Evolutionary conservation across 2,797 vertebrate species (phyloP).

Genomic region (Xenops minutus): DNA sequence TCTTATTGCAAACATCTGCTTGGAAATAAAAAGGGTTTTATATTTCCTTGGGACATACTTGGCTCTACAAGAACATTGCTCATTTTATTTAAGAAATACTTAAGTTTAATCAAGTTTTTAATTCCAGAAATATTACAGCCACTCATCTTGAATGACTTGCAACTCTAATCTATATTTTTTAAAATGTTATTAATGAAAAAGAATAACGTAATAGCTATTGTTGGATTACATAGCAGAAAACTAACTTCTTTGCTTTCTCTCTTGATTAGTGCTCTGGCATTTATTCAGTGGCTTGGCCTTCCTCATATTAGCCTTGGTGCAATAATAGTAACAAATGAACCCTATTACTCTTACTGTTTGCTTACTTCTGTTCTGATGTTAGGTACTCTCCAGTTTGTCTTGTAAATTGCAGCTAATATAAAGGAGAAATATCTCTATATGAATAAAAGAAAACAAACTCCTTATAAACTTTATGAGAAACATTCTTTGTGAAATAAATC

Average conservation of each 20-base stretch:
- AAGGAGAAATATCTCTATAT: slow-evolving; percentile 29
- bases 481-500: slow-evolving; percentile 76
- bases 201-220: slow-evolving; percentile 56
- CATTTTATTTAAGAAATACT: slow-evolving; percentile 77
- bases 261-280: slow-evolving; percentile 64
- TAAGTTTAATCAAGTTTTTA: slow-evolving; percentile 78
- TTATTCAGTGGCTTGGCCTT: slow-evolving; percentile 63
- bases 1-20: slow-evolving; percentile 87
- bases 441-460: slow-evolving; percentile 64
- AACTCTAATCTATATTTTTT: slow-evolving; percentile 50
- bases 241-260: slow-evolving; percentile 33
- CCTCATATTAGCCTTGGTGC: slow-evolving; percentile 49
- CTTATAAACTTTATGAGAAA: slow-evolving; percentile 73
- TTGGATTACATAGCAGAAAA: slow-evolving; percentile 52
- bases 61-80: slow-evolving; percentile 72
- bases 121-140: slow-evolving; percentile 74
- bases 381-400: slow-evolving; percentile 40
- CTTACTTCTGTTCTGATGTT: slow-evolving; percentile 51
- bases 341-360: slow-evolving; percentile 59
- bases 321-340: slow-evolving; percentile 71
- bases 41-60: slow-evolving; percentile 79
- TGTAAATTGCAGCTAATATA: slow-evolving; percentile 44
- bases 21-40: slow-evolving; percentile 79
- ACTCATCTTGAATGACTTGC: slow-evolving; percentile 66
- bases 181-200: slow-evolving; percentile 61